Conservation (phyloP, 2,797 vertebrate species). For the Sebastes cheni region DNA sequence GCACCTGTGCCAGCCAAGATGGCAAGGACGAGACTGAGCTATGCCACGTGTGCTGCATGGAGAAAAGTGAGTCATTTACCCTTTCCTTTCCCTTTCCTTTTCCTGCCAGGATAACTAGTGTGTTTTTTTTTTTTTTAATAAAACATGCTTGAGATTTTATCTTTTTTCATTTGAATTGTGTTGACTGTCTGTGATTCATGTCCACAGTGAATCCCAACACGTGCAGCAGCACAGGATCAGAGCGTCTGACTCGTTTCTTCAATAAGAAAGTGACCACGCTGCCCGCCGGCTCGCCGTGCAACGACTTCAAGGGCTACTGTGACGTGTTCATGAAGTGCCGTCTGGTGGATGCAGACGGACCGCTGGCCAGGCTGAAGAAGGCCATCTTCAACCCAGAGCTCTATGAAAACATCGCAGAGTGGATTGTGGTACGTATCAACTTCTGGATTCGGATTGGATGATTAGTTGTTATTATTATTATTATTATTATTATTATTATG, state of each 20-base stretch:
- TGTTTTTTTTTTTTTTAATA: too few species aligned
- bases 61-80: conserved; percentile 87
- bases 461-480: background rate
- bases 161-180: background rate
- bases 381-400: conserved; percentile 98
- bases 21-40: conserved; percentile 96
- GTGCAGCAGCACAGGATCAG: conserved; percentile 96
- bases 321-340: conserved; percentile 99
- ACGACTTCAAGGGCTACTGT: conserved; percentile 98
- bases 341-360: conserved; percentile 96
- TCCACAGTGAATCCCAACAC: conserved; percentile 89
- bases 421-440: conserved; percentile 92
- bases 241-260: conserved; percentile 86
- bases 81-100: too few species aligned
- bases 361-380: conserved; percentile 96
- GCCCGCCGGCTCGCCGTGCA: conserved; percentile 97
- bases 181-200: background rate
- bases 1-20: conserved; percentile 93
- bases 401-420: conserved; percentile 99
- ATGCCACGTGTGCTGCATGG: conserved; percentile 99
- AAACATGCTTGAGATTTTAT: background rate
- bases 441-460: background rate
- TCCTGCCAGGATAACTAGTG: background rate
- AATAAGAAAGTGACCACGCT: conserved; percentile 91
- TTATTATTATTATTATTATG: too few species aligned